Evolutionary conservation across 2,113 vertebrate species (phyloP).

Genomic region (Forbesichthys papilliferus): DNA sequence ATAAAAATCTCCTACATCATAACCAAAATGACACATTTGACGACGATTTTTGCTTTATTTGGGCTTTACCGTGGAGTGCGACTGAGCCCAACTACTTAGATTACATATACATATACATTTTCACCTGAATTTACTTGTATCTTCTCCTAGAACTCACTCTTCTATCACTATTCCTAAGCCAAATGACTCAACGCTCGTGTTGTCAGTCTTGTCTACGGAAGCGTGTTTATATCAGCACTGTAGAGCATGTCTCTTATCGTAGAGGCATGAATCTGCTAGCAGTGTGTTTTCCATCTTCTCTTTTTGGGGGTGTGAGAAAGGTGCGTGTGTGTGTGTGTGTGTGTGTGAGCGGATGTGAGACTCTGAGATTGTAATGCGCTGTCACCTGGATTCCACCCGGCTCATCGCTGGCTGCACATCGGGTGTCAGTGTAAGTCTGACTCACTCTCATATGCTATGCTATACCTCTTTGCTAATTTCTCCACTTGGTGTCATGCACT

Average conservation of each 20-base stretch:
- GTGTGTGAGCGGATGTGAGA: conserved; percentile 47
- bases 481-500: conserved; percentile 57
- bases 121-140: conserved; percentile 29
- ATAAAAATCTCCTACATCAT: no score
- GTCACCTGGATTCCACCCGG: conserved; percentile 67
- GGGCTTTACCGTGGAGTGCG: neutral
- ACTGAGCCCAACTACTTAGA: no score
- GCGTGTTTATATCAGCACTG: conserved; percentile 14
- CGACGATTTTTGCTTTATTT: neutral
- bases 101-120: conserved; percentile 25
- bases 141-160: neutral
- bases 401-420: conserved; percentile 56
- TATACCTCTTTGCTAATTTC: conserved; percentile 52
- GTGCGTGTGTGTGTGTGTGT: conserved; percentile 37
- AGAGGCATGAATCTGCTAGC: conserved; percentile 14
- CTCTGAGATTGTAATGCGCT: conserved; percentile 59
- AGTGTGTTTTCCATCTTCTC: conserved; percentile 14
- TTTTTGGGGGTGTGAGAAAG: conserved; percentile 9
- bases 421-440: conserved; percentile 70
- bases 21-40: neutral
- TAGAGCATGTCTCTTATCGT: conserved; percentile 23
- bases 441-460: conserved; percentile 72
- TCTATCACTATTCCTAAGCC: conserved; percentile 21
- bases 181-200: conserved; percentile 20
- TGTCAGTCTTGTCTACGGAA: conserved; percentile 36